These are phyloP conservation scores for Heliconius hermathena DNA, from an alignment of 1,140 invertebrate genomes.

Conservation along the genomic window DNA sequence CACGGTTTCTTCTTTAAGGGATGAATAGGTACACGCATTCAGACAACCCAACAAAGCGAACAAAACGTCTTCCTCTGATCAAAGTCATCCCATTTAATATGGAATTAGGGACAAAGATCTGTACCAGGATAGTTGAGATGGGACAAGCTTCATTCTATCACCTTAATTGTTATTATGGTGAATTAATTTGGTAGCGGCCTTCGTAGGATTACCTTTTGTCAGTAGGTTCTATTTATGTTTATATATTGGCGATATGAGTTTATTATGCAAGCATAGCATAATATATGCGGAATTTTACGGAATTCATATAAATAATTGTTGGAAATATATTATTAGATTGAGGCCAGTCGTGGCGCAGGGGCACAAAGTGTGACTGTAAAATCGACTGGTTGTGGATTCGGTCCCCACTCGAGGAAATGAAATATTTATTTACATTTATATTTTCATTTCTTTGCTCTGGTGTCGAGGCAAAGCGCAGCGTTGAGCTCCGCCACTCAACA, in stretches of 20 bases:
- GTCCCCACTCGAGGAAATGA: too few relatives aligned
- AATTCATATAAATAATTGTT: too few relatives aligned
- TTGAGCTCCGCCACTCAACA: too few relatives aligned
- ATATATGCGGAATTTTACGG: too few relatives aligned
- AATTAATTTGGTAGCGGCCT: constrained; percentile 41
- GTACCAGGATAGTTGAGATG: constrained; percentile 29
- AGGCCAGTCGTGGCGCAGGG: too few relatives aligned
- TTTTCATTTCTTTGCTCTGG: too few relatives aligned
- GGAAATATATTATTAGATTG: too few relatives aligned
- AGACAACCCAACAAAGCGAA: constrained; percentile 26
- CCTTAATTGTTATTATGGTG: constrained; percentile 44
- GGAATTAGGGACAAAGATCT: constrained; percentile 39
- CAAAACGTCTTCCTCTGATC: constrained; percentile 34
- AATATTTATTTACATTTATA: too few relatives aligned
- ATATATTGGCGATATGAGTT: background rate
- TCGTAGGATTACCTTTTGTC: constrained; percentile 33
- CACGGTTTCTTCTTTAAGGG: constrained; percentile 5
- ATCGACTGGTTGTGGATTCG: too few relatives aligned
- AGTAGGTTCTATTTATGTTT: background rate
- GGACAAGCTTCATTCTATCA: constrained; percentile 36
- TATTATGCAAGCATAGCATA: too few relatives aligned
- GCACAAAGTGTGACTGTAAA: too few relatives aligned
- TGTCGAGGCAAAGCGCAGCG: too few relatives aligned
- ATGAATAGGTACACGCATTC: constrained; percentile 16
- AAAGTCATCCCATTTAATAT: constrained; percentile 40